phyloP scores from a whole-genome alignment of 2,888 invertebrate species.

The Geophilus truncorum region DNA sequence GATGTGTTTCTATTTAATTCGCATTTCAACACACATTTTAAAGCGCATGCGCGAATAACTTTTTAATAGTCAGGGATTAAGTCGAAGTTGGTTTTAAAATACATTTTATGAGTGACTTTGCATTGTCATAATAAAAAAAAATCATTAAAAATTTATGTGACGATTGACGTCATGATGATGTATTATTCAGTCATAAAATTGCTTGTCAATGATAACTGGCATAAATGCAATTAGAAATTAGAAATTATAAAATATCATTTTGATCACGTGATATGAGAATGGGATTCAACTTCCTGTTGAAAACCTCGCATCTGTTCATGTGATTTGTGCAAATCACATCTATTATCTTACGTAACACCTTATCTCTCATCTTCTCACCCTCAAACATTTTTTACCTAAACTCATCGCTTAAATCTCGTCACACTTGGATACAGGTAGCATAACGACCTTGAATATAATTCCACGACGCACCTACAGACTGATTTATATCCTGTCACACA shows the following conservation, averaged over 20 bases:
- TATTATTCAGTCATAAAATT: no score
- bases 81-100: background rate
- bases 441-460: conserved; percentile 16
- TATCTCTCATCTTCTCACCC: background rate
- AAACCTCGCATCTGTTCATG: background rate
- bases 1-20: conserved; percentile 1
- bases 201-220: no score
- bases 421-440: conserved; percentile 19
- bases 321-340: background rate
- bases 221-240: no score
- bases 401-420: conserved; percentile 1
- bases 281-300: background rate
- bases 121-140: background rate
- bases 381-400: background rate
- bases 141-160: no score
- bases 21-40: background rate
- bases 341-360: background rate
- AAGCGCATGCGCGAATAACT: background rate
- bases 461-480: conserved; percentile 21
- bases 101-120: background rate
- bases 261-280: no score
- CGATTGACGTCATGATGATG: no score
- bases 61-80: background rate
- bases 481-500: conserved; percentile 8
- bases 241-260: no score